phyloP scores from a whole-genome alignment of 2,888 invertebrate genomes.

The Mechanitis messenoides region DNA sequence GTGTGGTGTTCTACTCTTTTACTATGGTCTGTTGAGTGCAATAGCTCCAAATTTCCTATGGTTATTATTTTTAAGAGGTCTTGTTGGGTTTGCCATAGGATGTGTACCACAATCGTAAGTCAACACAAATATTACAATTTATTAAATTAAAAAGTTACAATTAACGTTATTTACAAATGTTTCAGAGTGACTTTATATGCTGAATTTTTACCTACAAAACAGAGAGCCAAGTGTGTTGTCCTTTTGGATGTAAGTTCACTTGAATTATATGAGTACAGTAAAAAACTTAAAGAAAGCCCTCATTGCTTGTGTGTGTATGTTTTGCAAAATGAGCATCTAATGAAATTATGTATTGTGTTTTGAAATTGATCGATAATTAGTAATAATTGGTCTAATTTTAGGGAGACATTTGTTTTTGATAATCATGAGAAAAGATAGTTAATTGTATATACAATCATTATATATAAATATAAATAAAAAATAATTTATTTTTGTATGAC shows the following conservation, averaged over 20 bases:
- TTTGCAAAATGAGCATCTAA: no score
- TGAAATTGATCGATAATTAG: no score
- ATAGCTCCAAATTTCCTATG: conserved; percentile 94
- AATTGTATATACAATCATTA: no score
- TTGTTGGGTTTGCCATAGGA: conserved; percentile 97
- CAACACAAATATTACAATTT: neutral
- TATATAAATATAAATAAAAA: no score
- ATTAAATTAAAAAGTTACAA: no score
- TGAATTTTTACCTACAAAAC: conserved; percentile 95
- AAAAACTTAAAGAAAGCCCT: neutral
- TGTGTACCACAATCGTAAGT: conserved; percentile 98
- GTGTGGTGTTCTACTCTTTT: conserved; percentile 92
- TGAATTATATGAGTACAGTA: conserved; percentile 11
- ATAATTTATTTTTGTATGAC: no score
- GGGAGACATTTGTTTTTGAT: no score
- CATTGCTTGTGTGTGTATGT: no score
- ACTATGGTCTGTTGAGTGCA: conserved; percentile 93
- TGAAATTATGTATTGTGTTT: no score
- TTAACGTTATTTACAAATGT: conserved; percentile 21
- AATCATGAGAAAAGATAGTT: no score
- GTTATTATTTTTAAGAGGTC: conserved; percentile 91
- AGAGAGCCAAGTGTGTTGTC: conserved; percentile 96
- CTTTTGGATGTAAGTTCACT: conserved; percentile 88
- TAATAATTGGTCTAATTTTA: no score
- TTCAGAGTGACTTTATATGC: conserved; percentile 95